A percentile compares a stretch with the other conserved stretches of the same genome.
These are phyloP conservation scores for Chionomys nivalis DNA, from an alignment of 2,113 vertebrate genomes.

Conservation along the genomic window DNA sequence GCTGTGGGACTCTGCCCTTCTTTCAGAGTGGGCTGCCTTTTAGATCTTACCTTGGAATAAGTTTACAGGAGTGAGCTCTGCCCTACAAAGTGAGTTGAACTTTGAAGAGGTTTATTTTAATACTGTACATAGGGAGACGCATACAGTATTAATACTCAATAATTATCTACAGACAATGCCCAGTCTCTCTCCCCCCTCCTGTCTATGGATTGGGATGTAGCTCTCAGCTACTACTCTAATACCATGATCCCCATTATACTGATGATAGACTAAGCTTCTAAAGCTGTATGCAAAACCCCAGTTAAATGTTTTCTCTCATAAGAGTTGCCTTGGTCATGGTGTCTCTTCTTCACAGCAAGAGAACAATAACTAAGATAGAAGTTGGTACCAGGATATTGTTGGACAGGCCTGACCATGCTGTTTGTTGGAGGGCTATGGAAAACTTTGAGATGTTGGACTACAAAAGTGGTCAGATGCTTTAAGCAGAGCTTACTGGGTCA, in stretches of 20 bases:
- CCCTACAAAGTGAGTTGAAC: neutral
- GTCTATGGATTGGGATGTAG: neutral
- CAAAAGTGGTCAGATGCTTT: neutral
- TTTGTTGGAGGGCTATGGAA: neutral
- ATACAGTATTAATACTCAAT: neutral
- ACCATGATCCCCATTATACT: neutral
- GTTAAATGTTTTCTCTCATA: neutral
- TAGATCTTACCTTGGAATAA: neutral
- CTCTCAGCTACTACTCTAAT: neutral
- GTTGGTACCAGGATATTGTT: neutral
- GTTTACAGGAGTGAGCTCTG: neutral
- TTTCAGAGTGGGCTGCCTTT: neutral
- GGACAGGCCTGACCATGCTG: neutral
- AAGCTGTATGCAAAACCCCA: neutral
- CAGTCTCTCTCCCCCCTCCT: neutral
- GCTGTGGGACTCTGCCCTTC: neutral
- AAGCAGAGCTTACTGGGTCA: neutral
- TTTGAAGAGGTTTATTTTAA: conserved; percentile 30
- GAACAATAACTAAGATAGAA: neutral
- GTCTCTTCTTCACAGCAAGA: neutral
- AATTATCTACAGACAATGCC: neutral
- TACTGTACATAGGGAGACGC: neutral
- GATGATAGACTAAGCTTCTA: neutral
- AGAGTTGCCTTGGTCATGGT: neutral
- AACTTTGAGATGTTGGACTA: neutral